These are phyloP conservation scores for Drosophila colorata DNA, from an alignment of 2,888 invertebrate genomes.

Conservation along the genomic window DNA sequence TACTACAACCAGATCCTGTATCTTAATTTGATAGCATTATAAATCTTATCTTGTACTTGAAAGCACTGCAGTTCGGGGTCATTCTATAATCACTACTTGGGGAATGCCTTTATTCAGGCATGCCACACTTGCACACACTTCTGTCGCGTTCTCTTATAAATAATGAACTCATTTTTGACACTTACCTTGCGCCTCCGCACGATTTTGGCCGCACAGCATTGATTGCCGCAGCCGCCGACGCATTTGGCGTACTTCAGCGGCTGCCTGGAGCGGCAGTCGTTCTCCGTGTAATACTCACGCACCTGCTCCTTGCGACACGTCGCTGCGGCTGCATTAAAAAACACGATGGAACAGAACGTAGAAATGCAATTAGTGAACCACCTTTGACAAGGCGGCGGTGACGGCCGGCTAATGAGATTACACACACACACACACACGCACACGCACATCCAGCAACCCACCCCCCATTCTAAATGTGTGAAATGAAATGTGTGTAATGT, in stretches of 20 bases:
- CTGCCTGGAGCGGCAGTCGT: slow-evolving; percentile 95
- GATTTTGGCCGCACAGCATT: slow-evolving; percentile 96
- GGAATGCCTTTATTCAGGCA: not conserved
- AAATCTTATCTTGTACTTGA: not conserved
- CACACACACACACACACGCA: slow-evolving; percentile 8
- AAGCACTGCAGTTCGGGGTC: not conserved
- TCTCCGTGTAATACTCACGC: slow-evolving; percentile 95
- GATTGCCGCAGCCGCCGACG: slow-evolving; percentile 91
- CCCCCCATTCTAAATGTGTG: slow-evolving; percentile 25
- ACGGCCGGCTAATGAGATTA: slow-evolving; percentile 65
- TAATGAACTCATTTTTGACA: slow-evolving; percentile 1
- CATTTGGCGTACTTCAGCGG: slow-evolving; percentile 96
- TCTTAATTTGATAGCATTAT: no score
- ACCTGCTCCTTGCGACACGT: slow-evolving; percentile 95
- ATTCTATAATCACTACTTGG: not conserved
- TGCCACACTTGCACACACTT: not conserved
- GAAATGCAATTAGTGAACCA: slow-evolving; percentile 57
- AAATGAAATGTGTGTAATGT: slow-evolving; percentile 32
- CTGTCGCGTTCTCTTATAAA: not conserved
- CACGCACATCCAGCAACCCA: not conserved
- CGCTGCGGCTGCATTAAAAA: slow-evolving; percentile 87
- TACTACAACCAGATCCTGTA: no score
- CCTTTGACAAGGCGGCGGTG: slow-evolving; percentile 52
- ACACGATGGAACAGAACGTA: slow-evolving; percentile 39
- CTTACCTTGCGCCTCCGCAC: slow-evolving; percentile 96